Evolutionary conservation across 2,113 vertebrate species (phyloP), one percentile per base, ranked within the genome.

Genomic region (Danionella cerebrum): DNA sequence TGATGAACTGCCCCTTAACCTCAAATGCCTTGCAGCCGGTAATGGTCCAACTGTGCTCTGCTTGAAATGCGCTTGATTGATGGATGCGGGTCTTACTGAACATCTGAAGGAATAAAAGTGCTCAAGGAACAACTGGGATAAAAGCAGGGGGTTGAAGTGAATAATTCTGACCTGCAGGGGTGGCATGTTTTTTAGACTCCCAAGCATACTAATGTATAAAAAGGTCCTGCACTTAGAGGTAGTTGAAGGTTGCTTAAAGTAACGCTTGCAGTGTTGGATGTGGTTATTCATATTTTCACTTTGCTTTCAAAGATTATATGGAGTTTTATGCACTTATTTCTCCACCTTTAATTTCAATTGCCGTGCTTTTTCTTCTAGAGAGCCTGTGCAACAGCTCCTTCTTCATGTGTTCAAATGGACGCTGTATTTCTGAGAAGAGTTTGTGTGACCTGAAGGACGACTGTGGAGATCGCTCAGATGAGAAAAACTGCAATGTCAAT

Each of bases 361-460:
- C 9, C 72, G 42, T 77, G 29, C 53, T 71, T 74, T 76, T 69
- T 69, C 79, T 87, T 90, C 67, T 88, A 98, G 95, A 95, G 90
- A 95, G 94, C 86, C 85, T 94, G 83, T 99, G 96, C 91, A 98
- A 96, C 64, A 91, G 88, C 79, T 99, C 95, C 75, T 97, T 95
- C 89, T 99, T 96, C 87, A 93, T 97, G 91, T 99, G 96, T 79
- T 93, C 92, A 87, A 98, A 94, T 76, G 94, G 95, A 19, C 93
- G 92, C 76, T 99, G 96, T 80, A 90, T 98, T 72, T 86, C 91
- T 42, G 86, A 87, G 47, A 85, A 84, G 2, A 78, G 78, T 73
- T 85, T 97, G 16, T 99, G 96, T 74, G 89, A 99, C 77, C 86
- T 75, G 54, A 90, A 84, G 70, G 91, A 97, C 70, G 94, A 99